phyloP scores from a whole-genome alignment of 2,888 invertebrate species.

The Cantharis rufa region DNA sequence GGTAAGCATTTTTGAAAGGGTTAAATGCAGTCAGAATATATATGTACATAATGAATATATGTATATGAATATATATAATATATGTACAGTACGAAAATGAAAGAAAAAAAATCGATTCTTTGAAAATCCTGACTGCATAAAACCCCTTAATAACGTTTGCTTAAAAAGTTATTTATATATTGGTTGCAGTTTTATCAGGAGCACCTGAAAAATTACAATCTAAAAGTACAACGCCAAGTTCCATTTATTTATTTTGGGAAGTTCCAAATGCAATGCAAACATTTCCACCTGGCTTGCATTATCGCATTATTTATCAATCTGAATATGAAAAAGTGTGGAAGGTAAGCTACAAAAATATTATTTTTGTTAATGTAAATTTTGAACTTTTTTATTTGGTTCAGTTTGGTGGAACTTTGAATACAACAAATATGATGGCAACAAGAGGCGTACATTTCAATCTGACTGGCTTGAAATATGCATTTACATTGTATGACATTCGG shows the following conservation, averaged over 20 bases:
- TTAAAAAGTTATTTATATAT: constrained; percentile 8
- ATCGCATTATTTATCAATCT: constrained; percentile 60
- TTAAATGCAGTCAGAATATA: too few species aligned
- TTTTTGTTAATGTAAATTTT: neutral
- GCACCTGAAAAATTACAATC: constrained; percentile 57
- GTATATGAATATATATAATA: too few species aligned
- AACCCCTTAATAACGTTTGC: neutral
- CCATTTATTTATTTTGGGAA: constrained; percentile 58
- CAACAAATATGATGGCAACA: constrained; percentile 8
- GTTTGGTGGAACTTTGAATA: constrained; percentile 24
- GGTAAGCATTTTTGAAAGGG: constrained; percentile 54
- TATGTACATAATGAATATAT: too few species aligned
- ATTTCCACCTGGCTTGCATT: constrained; percentile 59
- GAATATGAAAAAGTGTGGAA: constrained; percentile 56
- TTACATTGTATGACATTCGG: constrained; percentile 72
- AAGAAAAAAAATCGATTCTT: too few species aligned
- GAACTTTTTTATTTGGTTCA: neutral
- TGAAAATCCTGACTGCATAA: too few species aligned
- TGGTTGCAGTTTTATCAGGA: constrained; percentile 56
- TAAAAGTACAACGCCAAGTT: constrained; percentile 55
- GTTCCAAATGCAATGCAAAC: constrained; percentile 56
- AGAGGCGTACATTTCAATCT: constrained; percentile 52
- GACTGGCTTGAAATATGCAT: constrained; percentile 65
- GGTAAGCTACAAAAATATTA: constrained; percentile 39
- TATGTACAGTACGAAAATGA: too few species aligned